These are phyloP conservation scores for Nowickia ferox DNA, from an alignment of 2,888 invertebrate species.

Conservation along the genomic window DNA sequence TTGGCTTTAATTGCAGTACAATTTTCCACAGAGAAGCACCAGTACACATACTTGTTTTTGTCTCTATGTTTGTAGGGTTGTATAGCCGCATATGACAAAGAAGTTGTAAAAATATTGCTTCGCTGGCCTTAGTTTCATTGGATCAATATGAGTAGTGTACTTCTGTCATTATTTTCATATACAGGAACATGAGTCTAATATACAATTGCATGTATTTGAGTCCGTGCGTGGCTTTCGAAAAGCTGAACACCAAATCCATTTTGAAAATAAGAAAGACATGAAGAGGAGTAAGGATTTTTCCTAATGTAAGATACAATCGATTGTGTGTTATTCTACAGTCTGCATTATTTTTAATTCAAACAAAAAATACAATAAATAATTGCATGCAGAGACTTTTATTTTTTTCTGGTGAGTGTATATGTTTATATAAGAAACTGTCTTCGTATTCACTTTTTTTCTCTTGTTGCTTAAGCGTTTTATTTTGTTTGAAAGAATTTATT, in stretches of 20 bases:
- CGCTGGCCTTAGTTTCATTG: not conserved
- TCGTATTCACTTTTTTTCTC: not conserved
- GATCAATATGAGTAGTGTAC: not conserved
- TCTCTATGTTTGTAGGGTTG: not conserved
- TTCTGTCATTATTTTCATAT: too few relatives aligned
- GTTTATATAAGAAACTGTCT: not conserved
- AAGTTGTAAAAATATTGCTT: not conserved
- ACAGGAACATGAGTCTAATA: not conserved
- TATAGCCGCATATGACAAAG: not conserved
- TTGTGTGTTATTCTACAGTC: not conserved
- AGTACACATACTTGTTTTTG: not conserved
- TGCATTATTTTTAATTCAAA: constrained; percentile 9
- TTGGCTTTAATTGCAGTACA: constrained; percentile 2
- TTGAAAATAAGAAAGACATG: not conserved
- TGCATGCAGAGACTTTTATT: not conserved
- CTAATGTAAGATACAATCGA: not conserved
- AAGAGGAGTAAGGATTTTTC: not conserved
- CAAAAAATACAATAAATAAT: constrained; percentile 6
- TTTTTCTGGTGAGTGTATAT: not conserved
- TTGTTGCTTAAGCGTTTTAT: too few relatives aligned
- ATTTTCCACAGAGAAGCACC: too few relatives aligned
- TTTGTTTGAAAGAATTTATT: too few relatives aligned
- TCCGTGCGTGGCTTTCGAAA: not conserved
- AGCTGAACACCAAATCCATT: not conserved
- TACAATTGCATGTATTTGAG: not conserved